Base-by-base conservation (phyloP, 2,888 invertebrate species). In the Cryptops parisi region DNA sequence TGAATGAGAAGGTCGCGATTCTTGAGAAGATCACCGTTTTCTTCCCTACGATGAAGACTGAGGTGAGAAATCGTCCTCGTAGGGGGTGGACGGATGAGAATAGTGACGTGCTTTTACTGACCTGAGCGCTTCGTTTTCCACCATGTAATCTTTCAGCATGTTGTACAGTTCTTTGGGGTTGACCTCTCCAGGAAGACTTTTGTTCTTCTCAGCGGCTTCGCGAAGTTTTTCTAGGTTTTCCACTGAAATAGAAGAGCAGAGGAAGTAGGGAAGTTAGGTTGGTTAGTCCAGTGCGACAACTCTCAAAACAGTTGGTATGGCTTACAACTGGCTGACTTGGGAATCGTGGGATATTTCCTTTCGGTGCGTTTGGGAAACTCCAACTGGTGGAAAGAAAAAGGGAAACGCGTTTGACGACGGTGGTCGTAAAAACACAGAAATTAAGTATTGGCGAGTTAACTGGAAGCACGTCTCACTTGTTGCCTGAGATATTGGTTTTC, bases 401-500 rank as follows among this genome's bases (percentile, higher is more conserved):
- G 9, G 6, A 43, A 43, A n/a, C n/a, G n/a, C n/a, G n/a, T n/a
- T n/a, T n/a, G n/a, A n/a, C n/a, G n/a, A n/a, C n/a, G n/a, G n/a
- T n/a, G n/a, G n/a, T n/a, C n/a, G n/a, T n/a, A n/a, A n/a, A n/a
- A n/a, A n/a, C 15, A 54, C 12, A 22, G 52, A 38, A 38, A 46
- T 40, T 15, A 46, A 25, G 5, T n/a, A n/a, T n/a, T n/a, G n/a
- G n/a, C n/a, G n/a, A n/a, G n/a, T n/a, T n/a, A n/a, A n/a, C n/a
- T n/a, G n/a, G n/a, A n/a, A n/a, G n/a, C n/a, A n/a, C n/a, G n/a
- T n/a, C 23, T 46, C 24, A 60, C 58, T 47, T 61, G 62, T 6
- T 84, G 77, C 59, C 86, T 75, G 3, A 94, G 71, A 63, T 90
- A 89, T 58, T 86, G 82, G 67, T 94, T 94, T 71, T 94, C 93